A percentile compares a stretch with the other conserved stretches of the same genome.
Conservation (phyloP, 2,113 vertebrate species). For the Rhipidura dahli region DNA sequence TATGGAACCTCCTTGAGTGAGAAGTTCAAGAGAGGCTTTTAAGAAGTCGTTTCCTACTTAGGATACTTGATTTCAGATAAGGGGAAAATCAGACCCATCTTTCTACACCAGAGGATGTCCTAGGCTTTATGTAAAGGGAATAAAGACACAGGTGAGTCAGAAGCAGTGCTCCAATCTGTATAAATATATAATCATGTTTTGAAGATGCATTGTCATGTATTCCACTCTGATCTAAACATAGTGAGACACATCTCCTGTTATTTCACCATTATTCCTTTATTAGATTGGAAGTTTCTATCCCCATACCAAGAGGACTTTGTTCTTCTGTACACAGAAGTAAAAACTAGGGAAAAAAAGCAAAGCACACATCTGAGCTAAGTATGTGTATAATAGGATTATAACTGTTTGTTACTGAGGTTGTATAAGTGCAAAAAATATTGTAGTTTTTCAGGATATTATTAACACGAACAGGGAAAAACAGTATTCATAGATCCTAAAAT, state of each 20-base stretch:
- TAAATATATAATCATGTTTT: background rate
- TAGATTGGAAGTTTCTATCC: background rate
- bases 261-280: background rate
- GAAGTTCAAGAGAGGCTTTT: background rate
- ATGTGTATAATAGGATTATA: background rate
- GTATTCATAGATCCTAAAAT: background rate
- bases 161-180: background rate
- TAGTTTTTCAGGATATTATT: background rate
- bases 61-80: background rate
- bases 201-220: background rate
- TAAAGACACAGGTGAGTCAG: background rate
- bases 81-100: background rate
- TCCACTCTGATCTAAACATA: background rate
- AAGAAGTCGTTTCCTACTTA: background rate
- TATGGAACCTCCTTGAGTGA: background rate
- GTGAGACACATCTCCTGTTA: background rate
- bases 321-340: background rate
- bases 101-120: background rate
- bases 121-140: background rate
- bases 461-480: background rate
- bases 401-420: background rate
- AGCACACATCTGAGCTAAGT: fast-evolving
- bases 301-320: fast-evolving
- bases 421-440: background rate
- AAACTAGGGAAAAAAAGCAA: fast-evolving